These are phyloP conservation scores for Cyprinodon brontotheroides DNA, from an alignment of 2,113 vertebrate species.

Conservation along the genomic window DNA sequence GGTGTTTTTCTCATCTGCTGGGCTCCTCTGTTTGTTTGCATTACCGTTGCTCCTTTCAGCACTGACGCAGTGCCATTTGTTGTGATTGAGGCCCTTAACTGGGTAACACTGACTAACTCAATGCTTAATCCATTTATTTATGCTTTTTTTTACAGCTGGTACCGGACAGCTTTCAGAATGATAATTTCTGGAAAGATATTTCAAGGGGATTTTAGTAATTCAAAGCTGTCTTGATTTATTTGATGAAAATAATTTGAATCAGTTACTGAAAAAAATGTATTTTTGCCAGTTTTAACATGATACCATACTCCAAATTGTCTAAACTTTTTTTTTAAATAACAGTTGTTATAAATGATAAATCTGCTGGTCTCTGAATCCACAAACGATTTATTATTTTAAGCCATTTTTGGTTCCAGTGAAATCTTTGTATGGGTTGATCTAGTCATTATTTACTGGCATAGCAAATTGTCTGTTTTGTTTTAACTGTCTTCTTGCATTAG, in stretches of 20 bases:
- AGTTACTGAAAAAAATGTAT: no score
- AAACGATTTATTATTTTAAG: no score
- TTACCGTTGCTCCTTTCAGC: neutral
- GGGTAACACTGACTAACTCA: conserved; percentile 38
- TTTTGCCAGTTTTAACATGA: no score
- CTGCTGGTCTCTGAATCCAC: no score
- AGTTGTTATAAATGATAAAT: no score
- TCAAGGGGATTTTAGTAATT: conserved; percentile 9
- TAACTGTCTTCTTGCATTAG: no score
- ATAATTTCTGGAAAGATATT: conserved; percentile 46
- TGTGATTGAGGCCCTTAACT: conserved; percentile 6
- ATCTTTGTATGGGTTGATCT: no score
- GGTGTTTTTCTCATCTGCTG: conserved; percentile 33
- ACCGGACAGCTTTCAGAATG: conserved; percentile 32
- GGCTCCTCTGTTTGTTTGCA: conserved; percentile 19
- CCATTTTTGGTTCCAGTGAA: no score
- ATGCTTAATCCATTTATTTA: conserved; percentile 42
- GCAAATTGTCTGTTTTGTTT: no score
- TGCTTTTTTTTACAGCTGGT: conserved; percentile 52
- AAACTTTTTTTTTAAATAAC: no score
- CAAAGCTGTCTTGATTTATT: neutral
- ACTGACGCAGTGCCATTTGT: neutral
- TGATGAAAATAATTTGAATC: neutral
- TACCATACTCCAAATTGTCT: no score
- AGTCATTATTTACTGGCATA: no score